Base-by-base conservation (phyloP, 2,113 vertebrate species). In the Entomyzon cyanotis region DNA sequence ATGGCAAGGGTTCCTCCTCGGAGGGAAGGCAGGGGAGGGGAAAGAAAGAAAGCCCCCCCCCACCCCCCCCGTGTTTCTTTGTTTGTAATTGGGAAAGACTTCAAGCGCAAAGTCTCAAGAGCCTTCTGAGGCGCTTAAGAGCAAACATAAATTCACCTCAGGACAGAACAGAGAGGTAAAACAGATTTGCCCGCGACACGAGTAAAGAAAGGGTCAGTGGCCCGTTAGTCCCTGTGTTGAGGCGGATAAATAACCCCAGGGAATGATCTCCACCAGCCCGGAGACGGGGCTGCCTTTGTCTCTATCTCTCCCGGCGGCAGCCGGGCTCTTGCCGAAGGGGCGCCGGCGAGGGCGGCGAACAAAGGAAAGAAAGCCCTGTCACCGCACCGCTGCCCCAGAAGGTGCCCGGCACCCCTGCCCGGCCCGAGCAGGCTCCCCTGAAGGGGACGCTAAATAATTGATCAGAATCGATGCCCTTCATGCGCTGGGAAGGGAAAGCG, bases 341-440 rank as follows among this genome's bases (percentile, higher is more conserved):
- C 5, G 37, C 56, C 1, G 53, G 58, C 11, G 15, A 10, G 75
- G 33, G 77, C 76, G 55, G 81, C 18, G 95, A 97, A 98, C 98
- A 98, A 98, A 97, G 97, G 63, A 23, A 35, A 84, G 97, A 60
- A 69, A 95, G 82, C 12, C 65, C 42, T 2, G 87, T 35, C 42
- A 80, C 17, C 9, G 13, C 60, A 82, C 88, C 17, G 84, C 73
- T 50, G 94, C 91, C 11, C 85, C 64, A 0, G 56, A 28, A 93
- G 92, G 79, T 58, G 37, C 70, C 68, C 68, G 41, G 21, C 73
- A 41, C 6, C 63, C 76, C 65, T 59, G 75, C 27, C 59, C 11
- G 56, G 31, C 15, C 59, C 2, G 33, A 47, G 33, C 70, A 25
- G 68, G 85, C 55, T 87, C 24, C 69, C 70, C 62, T 49, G 82